A percentile compares a stretch with the other conserved stretches of the same genome.
phyloP scores from a whole-genome alignment of 2,797 vertebrate genomes.

The Gouania willdenowi region DNA sequence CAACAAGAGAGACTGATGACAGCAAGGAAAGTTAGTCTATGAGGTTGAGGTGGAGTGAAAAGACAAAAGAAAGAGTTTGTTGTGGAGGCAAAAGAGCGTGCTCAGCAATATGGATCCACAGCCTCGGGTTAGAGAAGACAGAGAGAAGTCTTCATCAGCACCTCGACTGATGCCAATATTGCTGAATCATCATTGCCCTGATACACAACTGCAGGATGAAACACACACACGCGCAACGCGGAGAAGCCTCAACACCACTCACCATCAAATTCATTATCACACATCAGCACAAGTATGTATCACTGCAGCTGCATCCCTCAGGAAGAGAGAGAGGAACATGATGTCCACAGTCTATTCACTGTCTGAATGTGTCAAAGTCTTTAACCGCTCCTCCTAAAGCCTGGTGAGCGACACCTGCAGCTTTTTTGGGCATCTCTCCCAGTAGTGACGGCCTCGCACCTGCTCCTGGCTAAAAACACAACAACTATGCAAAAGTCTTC shows the following conservation, averaged over 20 bases:
- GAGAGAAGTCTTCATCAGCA: constrained; percentile 70
- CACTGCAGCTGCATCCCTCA: constrained; percentile 7
- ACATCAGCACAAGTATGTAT: constrained; percentile 16
- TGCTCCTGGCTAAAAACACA: constrained; percentile 66
- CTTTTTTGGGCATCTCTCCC: constrained; percentile 56
- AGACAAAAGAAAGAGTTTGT: constrained; percentile 59
- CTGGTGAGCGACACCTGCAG: constrained; percentile 46
- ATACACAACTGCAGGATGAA: constrained; percentile 40
- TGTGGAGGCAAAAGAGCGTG: constrained; percentile 40
- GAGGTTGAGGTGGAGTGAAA: constrained; percentile 32
- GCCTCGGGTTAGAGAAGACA: constrained; percentile 63
- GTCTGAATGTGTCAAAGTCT: constrained; percentile 41
- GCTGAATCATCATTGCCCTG: constrained; percentile 61
- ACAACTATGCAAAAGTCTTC: constrained; percentile 59
- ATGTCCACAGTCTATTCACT: constrained; percentile 22
- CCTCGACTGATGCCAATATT: constrained; percentile 52
- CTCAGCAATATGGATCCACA: constrained; percentile 73
- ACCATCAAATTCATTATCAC: constrained; percentile 32
- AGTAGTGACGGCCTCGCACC: constrained; percentile 50
- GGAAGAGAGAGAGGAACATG: background rate
- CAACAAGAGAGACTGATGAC: constrained; percentile 24
- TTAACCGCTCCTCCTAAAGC: constrained; percentile 43
- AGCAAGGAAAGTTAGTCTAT: constrained; percentile 25
- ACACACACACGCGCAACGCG: too few relatives aligned
- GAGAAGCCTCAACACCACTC: constrained; percentile 8